Evolutionary conservation across 2,113 vertebrate genomes (phyloP).

Genomic region (Procavia capensis): DNA sequence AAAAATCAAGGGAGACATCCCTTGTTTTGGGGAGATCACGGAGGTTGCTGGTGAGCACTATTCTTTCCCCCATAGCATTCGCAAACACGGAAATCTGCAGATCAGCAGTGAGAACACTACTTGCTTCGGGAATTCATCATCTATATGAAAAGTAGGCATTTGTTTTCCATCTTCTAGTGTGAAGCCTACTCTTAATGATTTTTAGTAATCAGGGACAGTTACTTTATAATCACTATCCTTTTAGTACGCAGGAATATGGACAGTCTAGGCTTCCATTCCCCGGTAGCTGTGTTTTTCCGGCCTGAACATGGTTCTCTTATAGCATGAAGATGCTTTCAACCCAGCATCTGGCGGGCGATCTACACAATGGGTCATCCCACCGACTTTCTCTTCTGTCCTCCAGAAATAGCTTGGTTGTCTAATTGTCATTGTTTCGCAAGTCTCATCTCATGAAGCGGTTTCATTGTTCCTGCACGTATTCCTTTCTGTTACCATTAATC

Average conservation of each 20-base stretch:
- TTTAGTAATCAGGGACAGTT: background rate
- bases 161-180: background rate
- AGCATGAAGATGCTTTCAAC: background rate
- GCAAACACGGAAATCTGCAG: background rate
- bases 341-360: background rate
- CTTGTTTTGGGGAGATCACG: background rate
- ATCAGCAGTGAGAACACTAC: background rate
- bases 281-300: background rate
- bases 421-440: background rate
- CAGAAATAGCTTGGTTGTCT: conserved; percentile 10
- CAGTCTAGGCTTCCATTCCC: background rate
- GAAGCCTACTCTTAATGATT: background rate
- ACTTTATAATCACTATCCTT: background rate
- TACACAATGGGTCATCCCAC: conserved; percentile 17
- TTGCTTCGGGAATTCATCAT: conserved; percentile 41
- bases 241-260: background rate
- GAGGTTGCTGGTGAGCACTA: background rate
- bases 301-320: background rate
- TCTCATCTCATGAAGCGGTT: background rate
- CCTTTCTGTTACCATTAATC: background rate
- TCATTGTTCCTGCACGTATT: background rate
- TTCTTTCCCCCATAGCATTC: background rate
- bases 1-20: background rate
- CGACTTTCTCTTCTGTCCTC: background rate
- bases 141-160: conserved; percentile 2